Conservation (phyloP, 2,888 invertebrate genomes). For the Amorpha juglandis region DNA sequence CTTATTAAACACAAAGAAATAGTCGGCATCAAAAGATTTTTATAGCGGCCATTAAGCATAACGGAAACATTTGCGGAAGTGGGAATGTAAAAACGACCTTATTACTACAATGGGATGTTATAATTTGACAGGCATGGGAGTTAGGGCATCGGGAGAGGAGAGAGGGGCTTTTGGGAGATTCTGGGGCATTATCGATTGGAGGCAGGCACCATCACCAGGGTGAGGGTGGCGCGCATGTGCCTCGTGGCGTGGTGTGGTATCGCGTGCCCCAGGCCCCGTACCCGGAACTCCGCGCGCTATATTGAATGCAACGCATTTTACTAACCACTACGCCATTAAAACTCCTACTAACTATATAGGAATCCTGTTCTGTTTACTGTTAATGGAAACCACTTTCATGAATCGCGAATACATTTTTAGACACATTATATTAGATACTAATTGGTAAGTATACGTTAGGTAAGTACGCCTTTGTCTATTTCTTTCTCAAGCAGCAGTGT, state of each 20-base stretch:
- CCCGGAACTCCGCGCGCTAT: constrained; percentile 32
- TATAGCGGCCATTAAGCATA: constrained; percentile 72
- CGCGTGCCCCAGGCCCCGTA: constrained; percentile 28
- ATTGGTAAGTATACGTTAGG: too few species aligned
- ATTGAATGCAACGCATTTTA: not conserved
- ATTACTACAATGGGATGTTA: constrained; percentile 77
- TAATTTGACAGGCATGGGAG: constrained; percentile 73
- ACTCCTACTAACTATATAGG: not conserved
- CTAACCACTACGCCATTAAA: not conserved
- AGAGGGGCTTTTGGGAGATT: constrained; percentile 68
- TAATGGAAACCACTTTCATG: not conserved
- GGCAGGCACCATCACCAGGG: constrained; percentile 71
- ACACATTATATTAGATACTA: not conserved
- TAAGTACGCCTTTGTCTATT: too few species aligned
- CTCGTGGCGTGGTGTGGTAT: constrained; percentile 22
- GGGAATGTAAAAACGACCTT: constrained; percentile 74
- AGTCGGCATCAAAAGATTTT: constrained; percentile 65
- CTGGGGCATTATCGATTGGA: constrained; percentile 79
- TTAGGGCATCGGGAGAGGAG: constrained; percentile 66
- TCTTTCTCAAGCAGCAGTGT: too few species aligned
- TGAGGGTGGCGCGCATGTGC: constrained; percentile 53
- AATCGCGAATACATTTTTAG: not conserved
- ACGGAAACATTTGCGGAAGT: constrained; percentile 64
- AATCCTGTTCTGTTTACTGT: not conserved
- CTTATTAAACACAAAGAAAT: constrained; percentile 59